phyloP scores from a whole-genome alignment of 2,888 invertebrate genomes.

The Muscina levida region DNA sequence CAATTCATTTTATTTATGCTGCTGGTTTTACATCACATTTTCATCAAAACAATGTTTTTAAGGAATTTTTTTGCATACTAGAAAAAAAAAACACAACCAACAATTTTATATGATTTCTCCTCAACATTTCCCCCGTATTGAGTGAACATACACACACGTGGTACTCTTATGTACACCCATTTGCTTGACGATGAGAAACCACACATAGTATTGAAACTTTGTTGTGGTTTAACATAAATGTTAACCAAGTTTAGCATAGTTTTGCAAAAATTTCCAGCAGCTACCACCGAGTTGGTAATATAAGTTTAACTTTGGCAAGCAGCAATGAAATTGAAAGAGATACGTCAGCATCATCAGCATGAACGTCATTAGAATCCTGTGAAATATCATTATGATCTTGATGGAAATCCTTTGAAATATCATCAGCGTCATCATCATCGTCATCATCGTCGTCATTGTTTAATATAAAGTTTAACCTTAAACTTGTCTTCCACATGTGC shows the following conservation, averaged over 20 bases:
- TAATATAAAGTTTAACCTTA: constrained; percentile 33
- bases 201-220: constrained; percentile 42
- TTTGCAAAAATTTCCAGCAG: constrained; percentile 4
- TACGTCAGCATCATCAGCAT: no score
- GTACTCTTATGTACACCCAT: no score
- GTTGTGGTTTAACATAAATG: constrained; percentile 44
- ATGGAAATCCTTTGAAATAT: neutral
- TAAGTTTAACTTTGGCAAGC: no score
- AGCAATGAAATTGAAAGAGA: no score
- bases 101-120: constrained; percentile 38
- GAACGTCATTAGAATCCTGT: no score
- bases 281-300: neutral
- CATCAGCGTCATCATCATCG: neutral
- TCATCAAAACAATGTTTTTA: constrained; percentile 23
- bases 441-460: neutral
- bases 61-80: constrained; percentile 11
- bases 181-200: constrained; percentile 15
- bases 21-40: neutral
- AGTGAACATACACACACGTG: no score
- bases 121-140: no score
- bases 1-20: neutral
- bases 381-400: no score
- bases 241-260: constrained; percentile 33
- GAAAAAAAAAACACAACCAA: neutral
- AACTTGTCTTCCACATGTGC: constrained; percentile 12